Evolutionary conservation across 2,888 invertebrate species (phyloP).

Genomic region (Pediacus dermestoides): DNA sequence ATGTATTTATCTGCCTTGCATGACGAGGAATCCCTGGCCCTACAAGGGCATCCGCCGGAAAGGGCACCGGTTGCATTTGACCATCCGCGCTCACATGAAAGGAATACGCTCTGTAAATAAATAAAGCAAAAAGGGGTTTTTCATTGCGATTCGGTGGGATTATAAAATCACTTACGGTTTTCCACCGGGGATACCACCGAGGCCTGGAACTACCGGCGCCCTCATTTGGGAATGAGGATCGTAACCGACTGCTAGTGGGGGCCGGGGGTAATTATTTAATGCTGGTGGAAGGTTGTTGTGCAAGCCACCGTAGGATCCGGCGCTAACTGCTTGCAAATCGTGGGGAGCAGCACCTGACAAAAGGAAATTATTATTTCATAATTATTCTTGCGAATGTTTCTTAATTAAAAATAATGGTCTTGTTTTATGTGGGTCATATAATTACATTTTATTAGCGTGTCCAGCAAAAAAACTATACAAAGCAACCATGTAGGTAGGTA

Average conservation of each 20-base stretch:
- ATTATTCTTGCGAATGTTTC: too few species aligned
- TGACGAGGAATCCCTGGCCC: constrained; percentile 93
- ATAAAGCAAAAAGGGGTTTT: constrained; percentile 4
- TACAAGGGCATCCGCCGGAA: constrained; percentile 88
- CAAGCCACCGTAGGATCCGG: constrained; percentile 55
- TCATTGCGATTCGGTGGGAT: not conserved
- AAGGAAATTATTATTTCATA: constrained; percentile 6
- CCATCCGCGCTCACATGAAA: constrained; percentile 90
- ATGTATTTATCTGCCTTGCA: constrained; percentile 82
- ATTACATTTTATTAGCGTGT: too few species aligned
- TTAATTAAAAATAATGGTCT: too few species aligned
- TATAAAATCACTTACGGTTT: constrained; percentile 71
- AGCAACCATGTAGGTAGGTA: too few species aligned
- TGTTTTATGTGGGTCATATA: too few species aligned
- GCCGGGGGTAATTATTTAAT: constrained; percentile 64
- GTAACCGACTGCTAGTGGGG: constrained; percentile 63
- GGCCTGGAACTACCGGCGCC: constrained; percentile 60
- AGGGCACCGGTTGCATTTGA: constrained; percentile 86
- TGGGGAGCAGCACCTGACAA: constrained; percentile 51
- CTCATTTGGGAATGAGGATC: constrained; percentile 67
- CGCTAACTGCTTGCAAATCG: constrained; percentile 56
- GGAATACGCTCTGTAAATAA: constrained; percentile 74
- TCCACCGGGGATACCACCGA: constrained; percentile 73
- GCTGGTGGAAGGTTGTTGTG: constrained; percentile 64
- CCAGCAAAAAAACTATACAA: too few species aligned